Base-by-base conservation (phyloP, 1,140 invertebrate species). In the Rhyzopertha dominica region DNA sequence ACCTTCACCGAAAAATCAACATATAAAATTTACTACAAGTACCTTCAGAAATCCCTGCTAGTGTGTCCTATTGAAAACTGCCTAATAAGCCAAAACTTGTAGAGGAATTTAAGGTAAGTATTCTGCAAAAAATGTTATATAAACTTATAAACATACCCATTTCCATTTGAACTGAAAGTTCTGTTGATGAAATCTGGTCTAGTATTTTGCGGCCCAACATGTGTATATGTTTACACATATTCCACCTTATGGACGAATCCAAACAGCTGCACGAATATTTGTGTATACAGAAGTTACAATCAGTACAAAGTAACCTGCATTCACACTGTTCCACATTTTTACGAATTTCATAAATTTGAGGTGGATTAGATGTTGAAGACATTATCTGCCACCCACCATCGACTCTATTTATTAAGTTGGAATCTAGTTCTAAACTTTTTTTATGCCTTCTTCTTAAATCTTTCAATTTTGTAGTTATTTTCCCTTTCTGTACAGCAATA, bases 191-290 rank as follows among this genome's bases (percentile, higher is more conserved):
- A n/a, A n/a, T n/a, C n/a, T n/a, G n/a, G n/a, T n/a, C n/a, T n/a
- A n/a, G n/a, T n/a, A n/a, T n/a, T n/a, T n/a, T n/a, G n/a, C n/a
- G n/a, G n/a, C n/a, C n/a, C n/a, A n/a, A n/a, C n/a, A n/a, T n/a
- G n/a, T 49, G 47, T 17, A 49, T 49, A 23, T 49, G 41, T 25
- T 45, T 49, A 31, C 47, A 50, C 48, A 50, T 50, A 18, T 50
- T 50, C 42, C 42, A 50, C 20, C 40, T 39, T 4, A 50, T 40
- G 3, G 34, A n/a, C n/a, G 7, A 22, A 23, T 50, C 49, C n/a
- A 51, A 20, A 31, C 49, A 47, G 9, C 36, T 22, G 36, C 43
- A 51, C 7, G 22, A 12, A 46, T 40, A 51, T 13, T 28, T 20
- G 37, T 51, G 49, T 17, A 47, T 26, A 14, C 49, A 51, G 10